These are phyloP conservation scores for Lucilia cuprina DNA, from an alignment of 1,140 invertebrate species.

Conservation along the genomic window DNA sequence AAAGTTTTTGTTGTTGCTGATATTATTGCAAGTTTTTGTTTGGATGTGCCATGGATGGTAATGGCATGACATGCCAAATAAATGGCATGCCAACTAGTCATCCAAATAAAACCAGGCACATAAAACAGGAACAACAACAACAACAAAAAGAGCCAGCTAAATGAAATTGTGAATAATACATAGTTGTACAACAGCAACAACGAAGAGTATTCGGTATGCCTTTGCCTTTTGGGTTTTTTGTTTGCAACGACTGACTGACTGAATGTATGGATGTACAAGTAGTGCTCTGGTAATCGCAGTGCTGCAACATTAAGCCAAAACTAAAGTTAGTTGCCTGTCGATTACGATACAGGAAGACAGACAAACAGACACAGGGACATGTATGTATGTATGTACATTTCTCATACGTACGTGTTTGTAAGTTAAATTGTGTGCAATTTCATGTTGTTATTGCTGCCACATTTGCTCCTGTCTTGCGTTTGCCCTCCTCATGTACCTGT, in stretches of 20 bases:
- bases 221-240: background rate
- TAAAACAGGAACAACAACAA: background rate
- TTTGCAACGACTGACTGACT: background rate
- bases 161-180: background rate
- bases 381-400: background rate
- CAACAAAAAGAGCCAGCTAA: background rate
- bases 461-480: background rate
- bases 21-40: background rate
- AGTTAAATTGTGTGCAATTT: conserved; percentile 12
- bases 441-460: background rate
- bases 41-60: conserved; percentile 26
- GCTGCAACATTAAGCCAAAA: too few relatives aligned
- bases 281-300: too few relatives aligned
- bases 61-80: conserved; percentile 34
- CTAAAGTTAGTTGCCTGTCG: too few relatives aligned
- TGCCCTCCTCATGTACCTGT: background rate
- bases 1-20: background rate
- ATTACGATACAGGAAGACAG: background rate
- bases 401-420: conserved; percentile 22
- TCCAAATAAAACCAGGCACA: background rate
- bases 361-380: background rate
- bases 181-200: too few relatives aligned
- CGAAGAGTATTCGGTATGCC: background rate
- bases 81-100: conserved; percentile 30
- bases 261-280: too few relatives aligned